Conservation (phyloP, 2,797 vertebrate genomes). For the Menidia menidia region DNA sequence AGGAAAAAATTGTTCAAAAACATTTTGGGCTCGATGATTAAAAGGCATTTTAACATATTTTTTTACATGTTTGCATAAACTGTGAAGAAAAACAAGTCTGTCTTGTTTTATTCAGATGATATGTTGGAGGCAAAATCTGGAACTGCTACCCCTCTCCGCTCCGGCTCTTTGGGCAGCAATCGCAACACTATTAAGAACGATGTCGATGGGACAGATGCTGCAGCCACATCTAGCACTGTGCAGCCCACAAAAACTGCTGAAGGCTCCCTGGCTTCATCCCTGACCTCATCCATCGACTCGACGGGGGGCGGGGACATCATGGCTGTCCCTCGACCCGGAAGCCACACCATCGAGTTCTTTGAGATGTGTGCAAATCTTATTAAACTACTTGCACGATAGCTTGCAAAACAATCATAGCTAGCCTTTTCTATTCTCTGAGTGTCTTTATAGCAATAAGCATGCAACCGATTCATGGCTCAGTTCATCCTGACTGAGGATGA, state of each 20-base stretch:
- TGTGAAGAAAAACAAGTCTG: constrained; percentile 9
- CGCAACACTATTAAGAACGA: constrained; percentile 90
- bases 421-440: constrained; percentile 88
- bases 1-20: no score
- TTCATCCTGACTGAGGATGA: constrained; percentile 87
- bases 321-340: constrained; percentile 89
- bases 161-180: constrained; percentile 92
- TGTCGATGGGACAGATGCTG: constrained; percentile 80
- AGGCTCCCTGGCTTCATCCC: constrained; percentile 90
- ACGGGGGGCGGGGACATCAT: constrained; percentile 77
- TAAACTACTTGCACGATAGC: constrained; percentile 98
- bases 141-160: constrained; percentile 92
- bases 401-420: constrained; percentile 76
- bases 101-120: constrained; percentile 85
- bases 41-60: neutral
- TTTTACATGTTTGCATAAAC: constrained; percentile 1
- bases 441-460: constrained; percentile 98
- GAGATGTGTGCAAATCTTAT: constrained; percentile 99
- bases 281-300: constrained; percentile 93
- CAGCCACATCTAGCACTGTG: constrained; percentile 61
- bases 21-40: no score
- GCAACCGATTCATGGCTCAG: constrained; percentile 89
- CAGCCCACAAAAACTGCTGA: constrained; percentile 86
- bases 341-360: constrained; percentile 99
- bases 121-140: constrained; percentile 93